Conservation (phyloP, 2,888 invertebrate genomes). For the Drosophila histrio region DNA sequence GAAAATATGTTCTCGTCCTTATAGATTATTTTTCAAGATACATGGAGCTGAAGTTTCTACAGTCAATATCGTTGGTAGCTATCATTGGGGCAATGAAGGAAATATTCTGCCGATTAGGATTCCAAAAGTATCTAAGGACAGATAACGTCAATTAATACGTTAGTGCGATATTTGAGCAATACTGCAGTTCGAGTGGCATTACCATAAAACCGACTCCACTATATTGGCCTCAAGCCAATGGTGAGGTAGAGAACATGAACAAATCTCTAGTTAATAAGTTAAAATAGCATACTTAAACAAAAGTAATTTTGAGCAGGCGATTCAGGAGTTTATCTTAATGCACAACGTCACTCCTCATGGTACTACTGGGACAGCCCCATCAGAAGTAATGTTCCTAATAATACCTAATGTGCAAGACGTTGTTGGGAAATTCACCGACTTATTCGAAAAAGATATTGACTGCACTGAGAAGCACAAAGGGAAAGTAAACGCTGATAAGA, state of each 20-base stretch:
- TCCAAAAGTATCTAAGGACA: no score
- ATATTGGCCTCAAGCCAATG: conserved; percentile 2
- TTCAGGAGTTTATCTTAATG: not conserved
- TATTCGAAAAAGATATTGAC: not conserved
- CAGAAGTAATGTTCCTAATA: not conserved
- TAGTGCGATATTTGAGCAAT: no score
- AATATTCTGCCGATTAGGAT: not conserved
- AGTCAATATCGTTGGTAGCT: not conserved
- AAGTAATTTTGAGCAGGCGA: not conserved
- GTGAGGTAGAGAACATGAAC: conserved; percentile 4
- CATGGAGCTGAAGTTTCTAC: not conserved
- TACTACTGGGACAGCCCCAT: not conserved
- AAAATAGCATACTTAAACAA: not conserved
- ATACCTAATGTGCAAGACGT: not conserved
- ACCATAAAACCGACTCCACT: not conserved
- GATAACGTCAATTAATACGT: no score
- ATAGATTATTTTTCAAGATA: not conserved
- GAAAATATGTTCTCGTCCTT: not conserved
- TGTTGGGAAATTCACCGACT: not conserved
- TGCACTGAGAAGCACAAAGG: not conserved
- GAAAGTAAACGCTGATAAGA: not conserved
- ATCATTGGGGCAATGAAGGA: not conserved
- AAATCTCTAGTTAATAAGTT: not conserved
- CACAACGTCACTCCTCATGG: not conserved
- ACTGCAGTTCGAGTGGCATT: not conserved